A percentile compares a stretch with the other conserved stretches of the same genome.
Evolutionary conservation across 2,888 invertebrate species (phyloP).

Genomic region (Brachyopa scutellaris): DNA sequence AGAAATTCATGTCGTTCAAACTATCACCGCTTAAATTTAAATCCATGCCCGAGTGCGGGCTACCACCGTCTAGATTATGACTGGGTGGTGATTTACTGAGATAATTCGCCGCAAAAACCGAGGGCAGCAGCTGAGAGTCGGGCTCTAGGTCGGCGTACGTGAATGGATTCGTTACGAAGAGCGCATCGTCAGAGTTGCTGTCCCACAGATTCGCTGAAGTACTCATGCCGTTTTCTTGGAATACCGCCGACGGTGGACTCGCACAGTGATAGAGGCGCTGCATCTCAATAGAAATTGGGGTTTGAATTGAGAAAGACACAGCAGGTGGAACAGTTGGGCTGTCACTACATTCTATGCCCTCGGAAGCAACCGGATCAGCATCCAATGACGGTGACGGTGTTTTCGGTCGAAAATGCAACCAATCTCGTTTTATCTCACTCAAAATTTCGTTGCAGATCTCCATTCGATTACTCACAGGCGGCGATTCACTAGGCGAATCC

Average conservation of each 20-base stretch:
- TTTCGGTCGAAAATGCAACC: constrained; percentile 82
- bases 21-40: constrained; percentile 81
- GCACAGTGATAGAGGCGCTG: constrained; percentile 74
- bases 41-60: constrained; percentile 75
- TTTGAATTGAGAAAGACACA: constrained; percentile 79
- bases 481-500: constrained; percentile 72
- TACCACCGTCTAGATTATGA: constrained; percentile 30
- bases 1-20: constrained; percentile 80
- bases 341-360: constrained; percentile 73
- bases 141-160: constrained; percentile 80
- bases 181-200: constrained; percentile 72
- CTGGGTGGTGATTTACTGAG: constrained; percentile 51
- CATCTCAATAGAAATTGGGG: constrained; percentile 80
- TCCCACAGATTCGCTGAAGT: constrained; percentile 70
- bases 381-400: constrained; percentile 77
- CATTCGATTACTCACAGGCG: constrained; percentile 78
- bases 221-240: constrained; percentile 60
- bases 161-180: constrained; percentile 78
- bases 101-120: constrained; percentile 74
- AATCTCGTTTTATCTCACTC: constrained; percentile 80
- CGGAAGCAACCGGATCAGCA: constrained; percentile 19
- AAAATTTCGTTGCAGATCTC: constrained; percentile 80
- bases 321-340: constrained; percentile 70
- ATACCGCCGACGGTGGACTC: constrained; percentile 46
- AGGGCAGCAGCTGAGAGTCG: constrained; percentile 79